phyloP scores from a whole-genome alignment of 2,113 vertebrate species.

The Maccullochella peelii region DNA sequence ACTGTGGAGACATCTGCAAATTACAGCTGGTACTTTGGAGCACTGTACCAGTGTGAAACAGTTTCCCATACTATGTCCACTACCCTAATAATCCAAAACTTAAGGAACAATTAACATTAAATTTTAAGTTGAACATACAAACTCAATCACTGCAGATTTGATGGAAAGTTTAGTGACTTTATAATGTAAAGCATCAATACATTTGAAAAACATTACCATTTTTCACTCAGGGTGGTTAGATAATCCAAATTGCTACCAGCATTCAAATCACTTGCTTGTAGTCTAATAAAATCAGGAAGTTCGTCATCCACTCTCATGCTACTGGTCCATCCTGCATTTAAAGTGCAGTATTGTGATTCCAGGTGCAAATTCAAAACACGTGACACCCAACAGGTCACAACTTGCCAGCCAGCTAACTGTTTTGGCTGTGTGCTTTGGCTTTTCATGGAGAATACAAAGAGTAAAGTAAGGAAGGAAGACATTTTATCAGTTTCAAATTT shows the following conservation, averaged over 20 bases:
- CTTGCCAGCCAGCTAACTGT: conserved; percentile 47
- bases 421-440: conserved; percentile 31
- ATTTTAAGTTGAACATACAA: background rate
- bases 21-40: background rate
- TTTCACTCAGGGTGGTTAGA: background rate
- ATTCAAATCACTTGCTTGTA: background rate
- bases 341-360: conserved; percentile 37
- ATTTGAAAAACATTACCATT: background rate
- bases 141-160: background rate
- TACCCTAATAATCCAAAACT: background rate
- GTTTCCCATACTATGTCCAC: too few species aligned
- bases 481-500: background rate
- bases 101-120: background rate
- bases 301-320: background rate
- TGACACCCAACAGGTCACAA: conserved; percentile 45
- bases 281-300: background rate
- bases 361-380: conserved; percentile 53
- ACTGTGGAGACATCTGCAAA: background rate
- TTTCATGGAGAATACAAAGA: conserved; percentile 46
- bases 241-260: background rate
- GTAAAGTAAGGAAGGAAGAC: background rate
- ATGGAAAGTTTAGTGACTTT: background rate
- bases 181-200: background rate
- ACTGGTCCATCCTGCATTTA: background rate
- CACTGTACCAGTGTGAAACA: too few species aligned